These are phyloP conservation scores for Lordiphosa andalusiaca DNA, from an alignment of 2,888 invertebrate species.

Conservation along the genomic window DNA sequence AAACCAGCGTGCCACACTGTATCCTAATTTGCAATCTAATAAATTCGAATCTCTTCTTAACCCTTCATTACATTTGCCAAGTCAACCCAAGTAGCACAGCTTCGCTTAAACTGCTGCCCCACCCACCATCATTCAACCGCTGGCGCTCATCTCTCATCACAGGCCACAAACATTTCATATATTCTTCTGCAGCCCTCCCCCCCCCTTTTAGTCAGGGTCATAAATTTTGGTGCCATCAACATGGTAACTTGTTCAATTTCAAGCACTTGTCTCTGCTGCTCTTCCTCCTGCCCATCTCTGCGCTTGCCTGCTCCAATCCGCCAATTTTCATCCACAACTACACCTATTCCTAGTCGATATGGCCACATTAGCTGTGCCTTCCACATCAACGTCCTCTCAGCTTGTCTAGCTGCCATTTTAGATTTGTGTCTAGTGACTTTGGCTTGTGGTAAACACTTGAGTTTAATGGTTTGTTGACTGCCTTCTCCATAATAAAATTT, in stretches of 20 bases:
- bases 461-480: constrained; percentile 74
- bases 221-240: too few relatives aligned
- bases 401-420: constrained; percentile 74
- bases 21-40: too few relatives aligned
- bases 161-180: too few relatives aligned
- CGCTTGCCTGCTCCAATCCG: background rate
- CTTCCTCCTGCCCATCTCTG: background rate
- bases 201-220: background rate
- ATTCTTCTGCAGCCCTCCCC: background rate
- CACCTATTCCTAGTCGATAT: constrained; percentile 7
- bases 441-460: constrained; percentile 74
- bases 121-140: too few relatives aligned
- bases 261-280: constrained; percentile 32
- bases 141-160: too few relatives aligned
- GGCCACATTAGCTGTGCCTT: constrained; percentile 36
- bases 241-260: constrained; percentile 29
- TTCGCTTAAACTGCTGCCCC: too few relatives aligned
- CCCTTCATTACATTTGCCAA: constrained; percentile 17
- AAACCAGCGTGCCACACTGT: too few relatives aligned
- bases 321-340: constrained; percentile 11
- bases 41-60: too few relatives aligned
- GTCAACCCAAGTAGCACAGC: background rate
- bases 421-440: constrained; percentile 71
- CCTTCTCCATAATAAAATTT: constrained; percentile 65
- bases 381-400: constrained; percentile 13